These are phyloP conservation scores for Timema podura DNA, from an alignment of 2,888 invertebrate species.

Conservation along the genomic window DNA sequence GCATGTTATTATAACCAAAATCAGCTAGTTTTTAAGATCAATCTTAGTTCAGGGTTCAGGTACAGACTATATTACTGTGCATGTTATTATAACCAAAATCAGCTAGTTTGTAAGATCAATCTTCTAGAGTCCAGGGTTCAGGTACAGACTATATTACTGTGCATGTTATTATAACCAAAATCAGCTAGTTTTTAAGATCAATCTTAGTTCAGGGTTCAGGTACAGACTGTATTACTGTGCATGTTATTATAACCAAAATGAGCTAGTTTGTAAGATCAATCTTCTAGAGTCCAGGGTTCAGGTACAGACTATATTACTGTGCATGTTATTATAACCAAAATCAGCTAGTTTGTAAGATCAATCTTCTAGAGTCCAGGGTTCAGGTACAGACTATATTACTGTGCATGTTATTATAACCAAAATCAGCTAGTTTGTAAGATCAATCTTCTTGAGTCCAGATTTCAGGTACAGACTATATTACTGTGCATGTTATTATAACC, in stretches of 20 bases:
- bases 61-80: neutral
- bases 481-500: neutral
- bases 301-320: slow-evolving; percentile 55
- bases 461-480: slow-evolving; percentile 69
- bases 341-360: no score
- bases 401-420: neutral
- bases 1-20: no score
- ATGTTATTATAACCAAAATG: neutral
- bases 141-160: slow-evolving; percentile 55
- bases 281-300: slow-evolving; percentile 97
- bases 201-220: neutral
- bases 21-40: no score
- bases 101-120: no score
- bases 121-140: no score
- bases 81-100: neutral
- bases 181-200: neutral
- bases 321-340: no score
- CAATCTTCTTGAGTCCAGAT: no score
- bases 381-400: neutral
- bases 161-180: neutral
- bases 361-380: neutral
- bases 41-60: slow-evolving; percentile 3
- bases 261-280: no score
- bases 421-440: no score
- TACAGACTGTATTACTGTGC: neutral